Conservation (phyloP, 2,888 invertebrate species). For the Drosophila buzzatii region DNA sequence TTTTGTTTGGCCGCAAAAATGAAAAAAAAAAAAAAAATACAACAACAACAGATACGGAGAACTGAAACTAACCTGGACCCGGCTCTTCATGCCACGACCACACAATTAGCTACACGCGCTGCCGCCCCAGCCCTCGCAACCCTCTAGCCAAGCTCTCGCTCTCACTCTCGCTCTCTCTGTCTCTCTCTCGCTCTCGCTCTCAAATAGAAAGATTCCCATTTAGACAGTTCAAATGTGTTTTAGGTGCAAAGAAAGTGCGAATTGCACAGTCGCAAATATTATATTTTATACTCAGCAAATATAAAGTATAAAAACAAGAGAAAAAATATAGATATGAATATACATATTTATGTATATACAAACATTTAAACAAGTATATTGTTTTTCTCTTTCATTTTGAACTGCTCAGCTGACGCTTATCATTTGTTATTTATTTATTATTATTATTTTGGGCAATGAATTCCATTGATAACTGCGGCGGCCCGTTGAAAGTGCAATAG, state of each 20-base stretch:
- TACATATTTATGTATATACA: neutral
- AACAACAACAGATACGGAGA: conserved; percentile 6
- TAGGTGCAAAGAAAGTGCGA: conserved; percentile 45
- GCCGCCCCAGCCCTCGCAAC: conserved; percentile 34
- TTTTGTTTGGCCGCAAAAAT: conserved; percentile 69
- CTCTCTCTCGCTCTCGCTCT: neutral
- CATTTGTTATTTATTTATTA: conserved; percentile 21
- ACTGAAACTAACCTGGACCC: conserved; percentile 27
- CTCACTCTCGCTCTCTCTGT: neutral
- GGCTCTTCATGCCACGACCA: conserved; percentile 21
- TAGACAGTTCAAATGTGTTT: conserved; percentile 19
- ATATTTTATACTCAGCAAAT: neutral
- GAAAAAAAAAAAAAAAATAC: neutral
- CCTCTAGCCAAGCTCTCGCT: conserved; percentile 8
- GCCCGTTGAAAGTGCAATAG: conserved; percentile 17
- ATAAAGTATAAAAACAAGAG: conserved; percentile 9
- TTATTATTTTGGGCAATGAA: conserved; percentile 16
- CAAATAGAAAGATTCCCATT: conserved; percentile 10
- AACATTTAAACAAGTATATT: neutral
- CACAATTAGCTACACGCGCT: conserved; percentile 70
- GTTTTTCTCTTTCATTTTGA: neutral
- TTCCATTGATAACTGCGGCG: conserved; percentile 40
- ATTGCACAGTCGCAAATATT: conserved; percentile 22
- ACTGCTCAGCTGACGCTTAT: conserved; percentile 20
- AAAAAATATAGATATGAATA: neutral